A percentile compares a stretch with the other conserved stretches of the same genome.
phyloP scores from a whole-genome alignment of 2,113 vertebrate genomes.

The Heteronetta atricapilla region DNA sequence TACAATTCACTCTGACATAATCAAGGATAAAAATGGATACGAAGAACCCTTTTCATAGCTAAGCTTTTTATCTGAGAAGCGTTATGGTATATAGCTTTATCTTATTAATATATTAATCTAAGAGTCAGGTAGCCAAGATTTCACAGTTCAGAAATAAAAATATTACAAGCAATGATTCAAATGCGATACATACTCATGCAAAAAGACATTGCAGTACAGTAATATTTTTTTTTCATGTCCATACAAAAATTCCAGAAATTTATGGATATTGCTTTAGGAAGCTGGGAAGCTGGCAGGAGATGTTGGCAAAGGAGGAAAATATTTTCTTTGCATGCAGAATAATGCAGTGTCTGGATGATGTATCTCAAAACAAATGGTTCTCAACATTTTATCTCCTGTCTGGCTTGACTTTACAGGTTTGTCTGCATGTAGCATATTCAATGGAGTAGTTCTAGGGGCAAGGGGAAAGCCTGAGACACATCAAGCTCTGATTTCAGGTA shows the following conservation, averaged over 20 bases:
- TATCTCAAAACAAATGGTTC: neutral
- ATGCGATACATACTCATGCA: neutral
- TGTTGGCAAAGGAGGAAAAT: neutral
- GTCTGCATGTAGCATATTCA: accelerated
- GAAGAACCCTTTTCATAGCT: neutral
- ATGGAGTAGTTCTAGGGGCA: neutral
- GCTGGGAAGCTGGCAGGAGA: neutral
- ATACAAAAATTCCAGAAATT: neutral
- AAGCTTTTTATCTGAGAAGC: constrained; percentile 8
- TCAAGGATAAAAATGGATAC: constrained; percentile 8
- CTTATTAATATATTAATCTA: neutral
- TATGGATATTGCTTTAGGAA: neutral
- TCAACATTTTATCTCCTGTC: neutral
- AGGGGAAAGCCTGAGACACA: neutral
- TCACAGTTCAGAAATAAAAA: neutral
- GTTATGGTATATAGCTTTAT: neutral
- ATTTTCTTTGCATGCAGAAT: neutral
- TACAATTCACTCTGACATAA: neutral
- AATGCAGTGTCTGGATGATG: neutral
- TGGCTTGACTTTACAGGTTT: neutral
- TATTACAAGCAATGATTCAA: neutral
- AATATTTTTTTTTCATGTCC: neutral
- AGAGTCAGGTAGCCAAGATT: neutral
- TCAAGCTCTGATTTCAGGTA: neutral
- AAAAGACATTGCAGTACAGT: neutral